phyloP scores from a whole-genome alignment of 2,113 vertebrate species.

The Columba livia region DNA sequence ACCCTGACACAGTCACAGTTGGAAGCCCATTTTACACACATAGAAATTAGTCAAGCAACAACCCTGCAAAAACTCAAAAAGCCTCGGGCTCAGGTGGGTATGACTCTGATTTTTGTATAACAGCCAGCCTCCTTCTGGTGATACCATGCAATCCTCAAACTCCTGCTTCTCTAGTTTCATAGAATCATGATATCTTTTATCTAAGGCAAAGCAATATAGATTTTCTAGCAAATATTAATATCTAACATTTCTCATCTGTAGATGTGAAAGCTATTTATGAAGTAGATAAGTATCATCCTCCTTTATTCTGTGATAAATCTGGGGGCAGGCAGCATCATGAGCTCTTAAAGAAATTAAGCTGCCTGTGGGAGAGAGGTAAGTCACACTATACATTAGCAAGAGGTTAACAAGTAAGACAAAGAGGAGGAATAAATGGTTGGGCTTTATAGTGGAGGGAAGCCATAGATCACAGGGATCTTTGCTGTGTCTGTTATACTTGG shows the following conservation, averaged over 20 bases:
- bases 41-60: conserved; percentile 48
- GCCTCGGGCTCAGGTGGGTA: neutral
- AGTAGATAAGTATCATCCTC: neutral
- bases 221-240: neutral
- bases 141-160: neutral
- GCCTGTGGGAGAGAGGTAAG: neutral
- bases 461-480: neutral
- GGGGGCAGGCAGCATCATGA: neutral
- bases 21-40: conserved; percentile 20
- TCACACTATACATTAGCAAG: neutral
- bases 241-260: neutral
- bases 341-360: conserved; percentile 11
- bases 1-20: neutral
- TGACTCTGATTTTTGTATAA: neutral
- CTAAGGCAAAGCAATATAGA: neutral
- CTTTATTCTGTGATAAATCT: neutral
- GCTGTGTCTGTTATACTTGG: neutral
- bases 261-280: neutral
- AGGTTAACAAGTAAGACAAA: neutral
- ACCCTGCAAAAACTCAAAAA: conserved; percentile 20
- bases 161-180: neutral
- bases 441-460: neutral
- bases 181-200: neutral
- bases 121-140: neutral
- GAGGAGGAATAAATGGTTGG: neutral